A percentile compares a stretch with the other conserved stretches of the same genome.
Conservation (phyloP, 2,888 invertebrate genomes). For the Ariolimax columbianus region DNA sequence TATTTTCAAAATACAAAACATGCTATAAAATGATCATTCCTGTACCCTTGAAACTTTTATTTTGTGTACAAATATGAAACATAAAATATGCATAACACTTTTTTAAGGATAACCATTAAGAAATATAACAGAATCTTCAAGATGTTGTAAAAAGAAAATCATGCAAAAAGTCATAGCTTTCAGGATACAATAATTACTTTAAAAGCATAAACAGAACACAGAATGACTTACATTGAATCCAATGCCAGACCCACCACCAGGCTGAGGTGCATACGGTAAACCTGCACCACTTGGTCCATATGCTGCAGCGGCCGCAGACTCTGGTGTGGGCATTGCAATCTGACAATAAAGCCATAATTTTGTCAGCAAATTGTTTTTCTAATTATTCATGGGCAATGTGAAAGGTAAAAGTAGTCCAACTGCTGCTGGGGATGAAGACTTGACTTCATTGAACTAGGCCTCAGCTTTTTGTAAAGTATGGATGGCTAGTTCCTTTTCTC, state of each 20-base stretch:
- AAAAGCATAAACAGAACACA: not conserved
- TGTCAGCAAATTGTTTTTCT: not conserved
- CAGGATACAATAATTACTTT: not conserved
- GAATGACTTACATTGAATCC: slow-evolving; percentile 67
- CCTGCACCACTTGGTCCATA: slow-evolving; percentile 65
- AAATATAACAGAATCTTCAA: not conserved
- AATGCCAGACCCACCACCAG: slow-evolving; percentile 58
- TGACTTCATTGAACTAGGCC: no score
- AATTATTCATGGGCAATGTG: not conserved
- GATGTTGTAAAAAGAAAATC: not conserved
- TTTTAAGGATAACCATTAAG: not conserved
- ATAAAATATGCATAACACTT: not conserved
- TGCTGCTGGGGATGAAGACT: no score
- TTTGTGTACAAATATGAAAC: not conserved
- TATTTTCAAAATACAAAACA: not conserved
- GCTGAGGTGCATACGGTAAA: slow-evolving; percentile 64
- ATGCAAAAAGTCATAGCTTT: not conserved
- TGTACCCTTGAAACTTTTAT: not conserved
- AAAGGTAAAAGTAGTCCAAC: no score
- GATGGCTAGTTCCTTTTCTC: no score
- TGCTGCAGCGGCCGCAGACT: slow-evolving; percentile 70
- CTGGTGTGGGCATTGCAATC: slow-evolving; percentile 72
- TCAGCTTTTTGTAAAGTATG: no score
- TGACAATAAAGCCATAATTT: slow-evolving; percentile 25
- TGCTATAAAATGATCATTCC: not conserved